Evolutionary conservation across 2,888 invertebrate species (phyloP).

Genomic region (Drosophila monieri): DNA sequence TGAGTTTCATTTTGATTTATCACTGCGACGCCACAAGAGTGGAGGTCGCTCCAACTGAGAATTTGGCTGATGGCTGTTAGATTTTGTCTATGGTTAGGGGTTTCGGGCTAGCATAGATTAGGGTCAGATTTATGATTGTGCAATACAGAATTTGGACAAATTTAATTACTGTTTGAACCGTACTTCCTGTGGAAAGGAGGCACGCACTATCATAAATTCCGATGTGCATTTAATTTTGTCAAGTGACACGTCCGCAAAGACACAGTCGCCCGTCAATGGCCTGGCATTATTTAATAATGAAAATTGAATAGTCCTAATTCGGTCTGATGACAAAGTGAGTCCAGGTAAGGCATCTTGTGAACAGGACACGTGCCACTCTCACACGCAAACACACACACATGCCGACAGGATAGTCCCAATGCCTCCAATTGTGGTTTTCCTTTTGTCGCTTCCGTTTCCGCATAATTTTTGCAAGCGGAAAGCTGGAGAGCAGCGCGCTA

Average conservation of each 20-base stretch:
- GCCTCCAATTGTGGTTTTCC: conserved; percentile 81
- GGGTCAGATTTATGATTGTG: conserved; percentile 39
- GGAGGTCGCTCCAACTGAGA: background rate
- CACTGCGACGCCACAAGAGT: conserved; percentile 22
- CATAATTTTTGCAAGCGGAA: conserved; percentile 73
- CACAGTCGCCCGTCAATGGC: conserved; percentile 26
- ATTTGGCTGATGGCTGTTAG: background rate
- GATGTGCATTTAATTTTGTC: conserved; percentile 59
- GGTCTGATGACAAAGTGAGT: conserved; percentile 58
- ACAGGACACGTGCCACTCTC: conserved; percentile 51
- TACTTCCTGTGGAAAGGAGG: conserved; percentile 41
- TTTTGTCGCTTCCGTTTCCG: conserved; percentile 80
- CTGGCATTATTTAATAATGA: conserved; percentile 77
- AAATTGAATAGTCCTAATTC: conserved; percentile 80
- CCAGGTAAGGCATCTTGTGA: conserved; percentile 12
- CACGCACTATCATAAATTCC: conserved; percentile 64
- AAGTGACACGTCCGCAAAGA: conserved; percentile 58
- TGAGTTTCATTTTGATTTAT: conserved; percentile 71
- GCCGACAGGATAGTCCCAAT: conserved; percentile 30
- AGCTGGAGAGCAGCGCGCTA: conserved; percentile 63
- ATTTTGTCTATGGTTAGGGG: background rate
- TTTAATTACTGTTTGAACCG: conserved; percentile 62
- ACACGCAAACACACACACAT: conserved; percentile 12
- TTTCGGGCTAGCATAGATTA: conserved; percentile 3
- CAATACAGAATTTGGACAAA: conserved; percentile 45